Conservation (phyloP, 2,888 invertebrate genomes). For the Mellilla xanthometata region DNA sequence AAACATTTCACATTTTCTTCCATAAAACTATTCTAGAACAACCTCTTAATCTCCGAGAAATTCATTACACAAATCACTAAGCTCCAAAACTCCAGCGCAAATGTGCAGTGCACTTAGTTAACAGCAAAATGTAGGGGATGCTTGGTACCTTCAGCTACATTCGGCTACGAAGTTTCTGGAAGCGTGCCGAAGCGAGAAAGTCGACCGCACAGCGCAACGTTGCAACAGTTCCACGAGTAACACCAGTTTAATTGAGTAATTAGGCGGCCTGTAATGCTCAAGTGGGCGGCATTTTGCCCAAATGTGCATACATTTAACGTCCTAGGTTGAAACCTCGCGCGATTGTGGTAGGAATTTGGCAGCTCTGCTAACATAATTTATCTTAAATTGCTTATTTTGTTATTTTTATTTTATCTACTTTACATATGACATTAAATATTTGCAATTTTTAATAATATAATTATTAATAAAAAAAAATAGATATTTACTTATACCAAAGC, state of each 20-base stretch:
- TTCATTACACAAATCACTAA: constrained; percentile 19
- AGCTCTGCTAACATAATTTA: no score
- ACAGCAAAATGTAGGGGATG: constrained; percentile 20
- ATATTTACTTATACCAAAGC: no score
- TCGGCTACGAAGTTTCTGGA: constrained; percentile 44
- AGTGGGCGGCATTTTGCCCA: constrained; percentile 8
- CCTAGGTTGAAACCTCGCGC: no score
- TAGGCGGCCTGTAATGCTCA: constrained; percentile 23
- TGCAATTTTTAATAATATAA: no score
- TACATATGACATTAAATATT: no score
- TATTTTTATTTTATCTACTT: no score
- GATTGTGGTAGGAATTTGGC: no score
- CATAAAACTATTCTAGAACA: background rate
- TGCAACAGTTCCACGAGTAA: no score
- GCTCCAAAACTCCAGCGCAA: constrained; percentile 19
- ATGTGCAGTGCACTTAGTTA: constrained; percentile 27
- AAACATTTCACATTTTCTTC: no score
- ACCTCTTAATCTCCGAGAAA: constrained; percentile 2
- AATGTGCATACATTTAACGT: constrained; percentile 12
- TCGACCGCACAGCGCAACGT: constrained; percentile 2
- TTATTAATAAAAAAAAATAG: no score
- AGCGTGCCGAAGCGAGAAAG: constrained; percentile 35
- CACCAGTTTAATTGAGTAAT: constrained; percentile 34
- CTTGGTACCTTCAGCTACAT: constrained; percentile 16
- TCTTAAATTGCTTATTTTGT: no score